Evolutionary conservation across 92 coral and sea anemone species (phyloP).

Genomic region (Epizoanthus illoricatus): DNA sequence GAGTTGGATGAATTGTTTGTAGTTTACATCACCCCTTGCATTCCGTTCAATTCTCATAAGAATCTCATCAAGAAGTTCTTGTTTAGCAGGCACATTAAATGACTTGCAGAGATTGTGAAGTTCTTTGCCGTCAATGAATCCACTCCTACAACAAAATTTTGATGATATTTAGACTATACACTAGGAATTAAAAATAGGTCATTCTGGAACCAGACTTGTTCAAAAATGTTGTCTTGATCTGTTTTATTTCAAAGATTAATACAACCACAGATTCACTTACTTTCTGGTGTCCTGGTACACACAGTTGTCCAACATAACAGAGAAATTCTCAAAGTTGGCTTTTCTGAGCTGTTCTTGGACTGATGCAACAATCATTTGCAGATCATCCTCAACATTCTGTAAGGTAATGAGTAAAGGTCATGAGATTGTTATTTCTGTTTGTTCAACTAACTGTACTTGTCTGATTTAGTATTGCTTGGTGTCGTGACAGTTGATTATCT

Average conservation of each 20-base stretch:
- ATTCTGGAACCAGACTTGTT: not conserved
- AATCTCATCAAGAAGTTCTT: constrained; percentile 75
- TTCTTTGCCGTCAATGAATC: constrained; percentile 80
- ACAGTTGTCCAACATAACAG: constrained; percentile 91
- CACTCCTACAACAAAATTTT: constrained; percentile 57
- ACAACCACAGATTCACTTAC: constrained; percentile 42
- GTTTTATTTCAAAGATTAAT: not conserved
- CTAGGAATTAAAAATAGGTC: not conserved
- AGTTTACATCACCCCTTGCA: constrained; percentile 64
- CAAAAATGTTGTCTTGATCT: not conserved
- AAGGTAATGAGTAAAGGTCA: not conserved
- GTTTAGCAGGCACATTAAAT: constrained; percentile 92
- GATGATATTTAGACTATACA: not conserved
- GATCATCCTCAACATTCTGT: constrained; percentile 74
- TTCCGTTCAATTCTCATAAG: constrained; percentile 76
- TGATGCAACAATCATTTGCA: constrained; percentile 77
- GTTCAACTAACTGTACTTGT: constrained; percentile 4
- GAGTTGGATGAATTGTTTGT: constrained; percentile 79
- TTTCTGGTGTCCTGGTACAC: constrained; percentile 85
- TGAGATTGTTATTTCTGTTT: not conserved
- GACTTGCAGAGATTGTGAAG: constrained; percentile 86
- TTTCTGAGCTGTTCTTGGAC: constrained; percentile 95
- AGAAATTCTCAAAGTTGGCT: constrained; percentile 96
- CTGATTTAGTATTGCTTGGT: no score
- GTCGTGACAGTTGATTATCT: no score